Conservation (phyloP, 2,888 invertebrate species). For the Endotricha flammealis region DNA sequence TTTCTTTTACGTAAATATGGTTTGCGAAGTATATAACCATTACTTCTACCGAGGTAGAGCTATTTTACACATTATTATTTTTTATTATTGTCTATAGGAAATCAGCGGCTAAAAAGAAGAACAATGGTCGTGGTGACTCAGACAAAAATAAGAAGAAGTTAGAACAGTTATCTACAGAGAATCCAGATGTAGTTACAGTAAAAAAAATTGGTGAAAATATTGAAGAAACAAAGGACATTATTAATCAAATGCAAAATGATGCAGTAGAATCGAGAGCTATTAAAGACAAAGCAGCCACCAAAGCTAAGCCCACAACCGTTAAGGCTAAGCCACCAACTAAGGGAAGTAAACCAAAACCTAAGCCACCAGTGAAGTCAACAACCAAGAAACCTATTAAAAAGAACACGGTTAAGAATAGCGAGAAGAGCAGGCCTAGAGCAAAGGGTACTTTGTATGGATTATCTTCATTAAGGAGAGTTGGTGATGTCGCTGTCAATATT, state of each 20-base stretch:
- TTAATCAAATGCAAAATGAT: conserved; percentile 24
- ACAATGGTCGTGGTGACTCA: conserved; percentile 42
- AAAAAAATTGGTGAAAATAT: conserved; percentile 41
- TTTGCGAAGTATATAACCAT: too few species aligned
- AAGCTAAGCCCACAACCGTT: conserved; percentile 51
- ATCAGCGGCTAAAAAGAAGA: conserved; percentile 59
- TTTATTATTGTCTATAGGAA: conserved; percentile 42
- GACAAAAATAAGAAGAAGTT: conserved; percentile 36
- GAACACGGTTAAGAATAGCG: conserved; percentile 56
- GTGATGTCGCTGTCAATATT: conserved; percentile 89
- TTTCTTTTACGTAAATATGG: too few species aligned
- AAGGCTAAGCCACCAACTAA: conserved; percentile 37
- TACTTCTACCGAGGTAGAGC: too few species aligned
- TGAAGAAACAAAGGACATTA: conserved; percentile 20
- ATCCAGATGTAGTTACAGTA: conserved; percentile 25
- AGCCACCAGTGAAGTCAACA: conserved; percentile 55
- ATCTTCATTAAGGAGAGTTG: conserved; percentile 86
- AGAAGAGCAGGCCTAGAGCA: conserved; percentile 80
- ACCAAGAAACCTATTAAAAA: conserved; percentile 53
- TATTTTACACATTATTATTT: too few species aligned
- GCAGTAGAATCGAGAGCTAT: conserved; percentile 45
- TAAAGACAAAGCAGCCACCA: conserved; percentile 53
- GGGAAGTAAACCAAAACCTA: conserved; percentile 48
- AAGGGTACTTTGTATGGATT: conserved; percentile 89
- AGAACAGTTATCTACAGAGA: conserved; percentile 30